phyloP scores from a whole-genome alignment of 1,140 invertebrate genomes.

The Lordiphosa collinella region DNA sequence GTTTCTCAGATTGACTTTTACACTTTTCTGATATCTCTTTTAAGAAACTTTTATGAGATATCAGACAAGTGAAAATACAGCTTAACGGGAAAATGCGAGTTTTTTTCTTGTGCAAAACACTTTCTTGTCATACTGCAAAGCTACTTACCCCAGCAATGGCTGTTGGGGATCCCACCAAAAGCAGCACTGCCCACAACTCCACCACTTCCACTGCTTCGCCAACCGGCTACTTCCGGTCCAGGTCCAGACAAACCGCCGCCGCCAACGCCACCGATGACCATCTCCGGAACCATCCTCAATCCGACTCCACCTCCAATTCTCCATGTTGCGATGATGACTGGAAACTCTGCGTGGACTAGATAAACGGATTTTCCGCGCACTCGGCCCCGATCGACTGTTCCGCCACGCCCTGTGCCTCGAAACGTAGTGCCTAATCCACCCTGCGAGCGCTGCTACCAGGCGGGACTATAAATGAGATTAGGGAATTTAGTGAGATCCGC shows the following conservation, averaged over 20 bases:
- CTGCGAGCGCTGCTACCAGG: constrained; percentile 82
- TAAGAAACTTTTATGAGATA: too few relatives aligned
- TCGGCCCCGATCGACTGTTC: constrained; percentile 82
- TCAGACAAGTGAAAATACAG: too few relatives aligned
- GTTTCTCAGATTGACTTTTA: too few relatives aligned
- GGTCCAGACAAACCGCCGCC: not conserved
- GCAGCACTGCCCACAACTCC: constrained; percentile 9
- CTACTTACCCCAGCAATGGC: constrained; percentile 67
- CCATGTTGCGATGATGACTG: constrained; percentile 81
- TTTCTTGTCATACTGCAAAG: too few relatives aligned
- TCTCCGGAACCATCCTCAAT: constrained; percentile 80
- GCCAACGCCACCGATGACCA: constrained; percentile 10
- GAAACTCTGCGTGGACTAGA: constrained; percentile 83
- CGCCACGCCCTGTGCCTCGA: constrained; percentile 81
- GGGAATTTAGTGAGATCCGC: not conserved
- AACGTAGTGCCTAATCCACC: constrained; percentile 53
- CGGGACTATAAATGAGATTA: constrained; percentile 57
- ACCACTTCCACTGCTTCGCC: constrained; percentile 46
- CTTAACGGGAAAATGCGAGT: too few relatives aligned
- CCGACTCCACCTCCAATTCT: constrained; percentile 84
- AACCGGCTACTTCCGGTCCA: constrained; percentile 43
- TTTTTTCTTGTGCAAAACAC: too few relatives aligned
- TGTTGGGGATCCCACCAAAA: constrained; percentile 28
- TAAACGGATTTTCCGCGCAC: constrained; percentile 81
- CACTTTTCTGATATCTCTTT: too few relatives aligned